Conservation (phyloP, 2,888 invertebrate genomes). For the Synanthedon tipuliformis region DNA sequence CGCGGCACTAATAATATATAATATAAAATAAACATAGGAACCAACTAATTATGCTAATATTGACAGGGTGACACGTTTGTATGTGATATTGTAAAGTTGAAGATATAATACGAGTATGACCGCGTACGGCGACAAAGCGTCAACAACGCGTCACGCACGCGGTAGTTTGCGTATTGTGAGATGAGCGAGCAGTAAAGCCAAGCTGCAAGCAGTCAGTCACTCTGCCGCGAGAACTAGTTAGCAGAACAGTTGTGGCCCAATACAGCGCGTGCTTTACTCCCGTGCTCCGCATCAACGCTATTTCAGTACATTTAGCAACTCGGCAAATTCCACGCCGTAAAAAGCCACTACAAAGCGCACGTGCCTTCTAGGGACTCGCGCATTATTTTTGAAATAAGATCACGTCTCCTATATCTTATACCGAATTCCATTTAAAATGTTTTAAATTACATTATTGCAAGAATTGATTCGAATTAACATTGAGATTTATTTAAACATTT, state of each 20-base stretch:
- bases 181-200: constrained; percentile 15
- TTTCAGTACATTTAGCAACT: constrained; percentile 62
- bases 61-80: constrained; percentile 18
- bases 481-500: too few species aligned
- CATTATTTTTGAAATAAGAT: neutral
- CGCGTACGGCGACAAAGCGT: constrained; percentile 13
- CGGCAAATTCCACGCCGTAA: constrained; percentile 38
- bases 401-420: neutral
- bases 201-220: neutral
- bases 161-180: constrained; percentile 33
- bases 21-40: constrained; percentile 20
- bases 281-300: constrained; percentile 28
- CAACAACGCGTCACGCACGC: constrained; percentile 15
- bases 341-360: constrained; percentile 20
- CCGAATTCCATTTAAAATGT: neutral
- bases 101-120: constrained; percentile 13
- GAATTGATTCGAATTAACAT: too few species aligned
- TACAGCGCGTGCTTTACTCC: neutral
- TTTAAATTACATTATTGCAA: too few species aligned
- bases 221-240: neutral
- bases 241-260: neutral
- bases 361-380: constrained; percentile 26
- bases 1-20: constrained; percentile 18
- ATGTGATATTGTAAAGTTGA: constrained; percentile 1
- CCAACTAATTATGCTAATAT: constrained; percentile 19